phyloP scores from a whole-genome alignment of 2,113 vertebrate genomes.

The Riparia riparia region DNA sequence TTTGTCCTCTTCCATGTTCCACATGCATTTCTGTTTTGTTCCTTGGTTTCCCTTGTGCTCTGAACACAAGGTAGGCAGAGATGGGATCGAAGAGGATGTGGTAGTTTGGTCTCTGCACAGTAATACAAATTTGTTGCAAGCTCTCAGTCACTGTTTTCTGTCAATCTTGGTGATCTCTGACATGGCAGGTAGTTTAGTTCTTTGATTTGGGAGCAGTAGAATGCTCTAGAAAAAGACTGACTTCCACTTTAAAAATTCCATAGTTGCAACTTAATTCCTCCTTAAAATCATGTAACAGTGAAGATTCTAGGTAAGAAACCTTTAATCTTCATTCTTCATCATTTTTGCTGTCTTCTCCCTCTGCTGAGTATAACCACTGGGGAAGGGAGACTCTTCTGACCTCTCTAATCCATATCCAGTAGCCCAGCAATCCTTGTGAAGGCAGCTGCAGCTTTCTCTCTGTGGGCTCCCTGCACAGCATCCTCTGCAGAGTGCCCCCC shows the following conservation, averaged over 20 bases:
- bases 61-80: neutral
- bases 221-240: neutral
- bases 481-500: rapidly evolving
- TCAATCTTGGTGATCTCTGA: neutral
- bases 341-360: neutral
- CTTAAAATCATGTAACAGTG: neutral
- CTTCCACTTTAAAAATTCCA: neutral
- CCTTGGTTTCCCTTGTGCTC: neutral
- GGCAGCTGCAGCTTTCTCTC: neutral
- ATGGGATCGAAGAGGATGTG: rapidly evolving
- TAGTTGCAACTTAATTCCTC: neutral
- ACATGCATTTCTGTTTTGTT: neutral
- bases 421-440: neutral
- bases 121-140: neutral
- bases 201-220: neutral
- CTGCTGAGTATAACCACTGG: neutral
- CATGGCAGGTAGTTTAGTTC: neutral
- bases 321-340: neutral
- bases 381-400: neutral
- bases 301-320: neutral
- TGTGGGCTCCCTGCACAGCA: rapidly evolving
- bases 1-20: neutral
- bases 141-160: neutral
- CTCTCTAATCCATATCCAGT: neutral
- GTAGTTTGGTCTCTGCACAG: neutral